Percentiles rank a stretch among this genome's conserved stretches.
Conservation (phyloP, 2,797 vertebrate genomes). For the Lagorchestes hirsutus region DNA sequence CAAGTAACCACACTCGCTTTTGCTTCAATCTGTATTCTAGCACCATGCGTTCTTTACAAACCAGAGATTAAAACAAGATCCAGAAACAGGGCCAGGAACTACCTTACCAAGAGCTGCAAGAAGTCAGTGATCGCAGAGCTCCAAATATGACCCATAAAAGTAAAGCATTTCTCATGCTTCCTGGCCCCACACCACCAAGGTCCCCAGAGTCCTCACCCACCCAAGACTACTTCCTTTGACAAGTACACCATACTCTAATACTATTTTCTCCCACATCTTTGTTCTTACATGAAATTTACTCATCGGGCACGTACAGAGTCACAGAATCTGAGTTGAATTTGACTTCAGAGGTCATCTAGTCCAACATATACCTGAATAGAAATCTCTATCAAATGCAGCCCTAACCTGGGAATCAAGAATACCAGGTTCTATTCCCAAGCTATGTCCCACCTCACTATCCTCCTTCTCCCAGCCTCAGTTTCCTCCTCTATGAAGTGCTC, state of each 20-base stretch:
- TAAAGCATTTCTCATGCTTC: background rate
- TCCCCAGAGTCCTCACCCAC: background rate
- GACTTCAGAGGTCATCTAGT: background rate
- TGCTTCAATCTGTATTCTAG: conserved; percentile 10
- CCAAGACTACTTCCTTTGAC: background rate
- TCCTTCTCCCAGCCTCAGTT: background rate
- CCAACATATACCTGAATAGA: background rate
- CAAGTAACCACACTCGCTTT: too few species aligned
- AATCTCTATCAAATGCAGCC: background rate
- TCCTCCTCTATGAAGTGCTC: background rate
- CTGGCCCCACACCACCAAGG: background rate
- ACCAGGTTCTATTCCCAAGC: background rate
- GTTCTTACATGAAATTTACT: background rate
- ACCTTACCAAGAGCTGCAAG: too few species aligned
- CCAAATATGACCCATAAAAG: background rate
- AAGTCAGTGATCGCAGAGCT: background rate
- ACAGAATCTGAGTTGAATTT: background rate
- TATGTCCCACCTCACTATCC: background rate
- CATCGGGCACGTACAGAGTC: background rate
- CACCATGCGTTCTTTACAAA: background rate
- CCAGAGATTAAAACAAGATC: background rate
- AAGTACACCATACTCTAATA: background rate
- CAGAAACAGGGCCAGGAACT: background rate
- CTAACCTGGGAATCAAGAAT: background rate
- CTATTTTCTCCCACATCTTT: background rate